Evolutionary conservation across 2,888 invertebrate genomes (phyloP).

Genomic region (Tryphoninae sp.): DNA sequence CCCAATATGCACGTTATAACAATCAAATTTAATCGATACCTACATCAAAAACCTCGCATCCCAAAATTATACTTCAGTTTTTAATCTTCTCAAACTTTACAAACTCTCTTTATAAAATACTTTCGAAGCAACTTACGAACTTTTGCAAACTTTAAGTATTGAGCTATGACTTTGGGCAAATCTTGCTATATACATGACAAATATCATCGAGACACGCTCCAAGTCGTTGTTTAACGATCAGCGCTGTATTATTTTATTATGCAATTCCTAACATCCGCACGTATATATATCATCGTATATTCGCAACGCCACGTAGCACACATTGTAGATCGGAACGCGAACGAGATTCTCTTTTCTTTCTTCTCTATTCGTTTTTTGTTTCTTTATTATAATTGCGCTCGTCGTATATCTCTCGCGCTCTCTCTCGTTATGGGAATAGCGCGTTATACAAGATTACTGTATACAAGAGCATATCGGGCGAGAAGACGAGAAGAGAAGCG

Average conservation of each 20-base stretch:
- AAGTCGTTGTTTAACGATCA: constrained; percentile 47
- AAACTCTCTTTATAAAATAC: neutral
- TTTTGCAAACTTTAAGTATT: neutral
- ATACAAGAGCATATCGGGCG: constrained; percentile 39
- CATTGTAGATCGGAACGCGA: constrained; percentile 37
- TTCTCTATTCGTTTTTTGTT: constrained; percentile 20
- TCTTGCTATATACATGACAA: neutral
- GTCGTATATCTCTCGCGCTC: constrained; percentile 61
- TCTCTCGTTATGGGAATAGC: constrained; percentile 61
- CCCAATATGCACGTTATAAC: too few relatives aligned
- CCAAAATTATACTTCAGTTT: too few relatives aligned
- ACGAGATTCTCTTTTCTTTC: constrained; percentile 47
- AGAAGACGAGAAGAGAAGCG: constrained; percentile 52
- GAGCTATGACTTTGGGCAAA: neutral
- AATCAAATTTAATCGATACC: too few relatives aligned
- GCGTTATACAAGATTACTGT: constrained; percentile 36
- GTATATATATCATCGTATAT: constrained; percentile 20
- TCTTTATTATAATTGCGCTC: constrained; percentile 57
- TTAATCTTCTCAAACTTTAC: neutral
- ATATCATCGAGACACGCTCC: constrained; percentile 5
- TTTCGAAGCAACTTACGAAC: neutral
- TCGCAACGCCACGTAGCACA: constrained; percentile 21
- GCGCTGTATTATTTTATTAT: constrained; percentile 29
- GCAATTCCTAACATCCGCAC: constrained; percentile 48
- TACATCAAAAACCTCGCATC: too few relatives aligned